These are phyloP conservation scores for Spisula subtruncata DNA, from an alignment of 2,888 invertebrate genomes.

Conservation along the genomic window DNA sequence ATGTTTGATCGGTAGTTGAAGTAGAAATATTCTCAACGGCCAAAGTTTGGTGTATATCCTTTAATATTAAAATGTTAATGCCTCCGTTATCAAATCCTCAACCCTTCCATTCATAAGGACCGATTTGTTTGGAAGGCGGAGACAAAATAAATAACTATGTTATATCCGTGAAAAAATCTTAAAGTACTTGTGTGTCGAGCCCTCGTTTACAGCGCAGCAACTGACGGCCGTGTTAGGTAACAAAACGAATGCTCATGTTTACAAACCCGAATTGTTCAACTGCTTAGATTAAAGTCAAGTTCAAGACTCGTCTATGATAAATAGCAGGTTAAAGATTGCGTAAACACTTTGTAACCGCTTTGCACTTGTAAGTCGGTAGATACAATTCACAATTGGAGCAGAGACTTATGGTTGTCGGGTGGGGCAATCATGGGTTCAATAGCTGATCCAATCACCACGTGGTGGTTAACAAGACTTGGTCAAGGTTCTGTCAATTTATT, in stretches of 20 bases:
- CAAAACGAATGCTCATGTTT: not conserved
- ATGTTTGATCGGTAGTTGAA: conserved; percentile 42
- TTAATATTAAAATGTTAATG: conserved; percentile 40
- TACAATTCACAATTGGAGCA: too few species aligned
- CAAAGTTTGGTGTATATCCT: conserved; percentile 52
- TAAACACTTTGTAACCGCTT: too few species aligned
- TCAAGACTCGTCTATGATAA: not conserved
- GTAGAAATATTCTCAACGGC: conserved; percentile 37
- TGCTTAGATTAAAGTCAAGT: not conserved
- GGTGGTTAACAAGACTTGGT: too few species aligned
- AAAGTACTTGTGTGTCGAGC: not conserved
- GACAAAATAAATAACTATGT: not conserved
- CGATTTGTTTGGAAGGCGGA: conserved; percentile 39
- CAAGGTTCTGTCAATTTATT: too few species aligned
- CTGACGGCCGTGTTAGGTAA: not conserved
- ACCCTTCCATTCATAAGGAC: conserved; percentile 42
- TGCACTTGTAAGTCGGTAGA: too few species aligned
- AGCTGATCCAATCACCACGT: too few species aligned
- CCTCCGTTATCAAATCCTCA: conserved; percentile 27
- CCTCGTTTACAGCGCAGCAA: not conserved
- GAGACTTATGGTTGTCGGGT: too few species aligned
- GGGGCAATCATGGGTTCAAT: too few species aligned
- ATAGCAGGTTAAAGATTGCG: too few species aligned
- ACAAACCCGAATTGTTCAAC: not conserved
- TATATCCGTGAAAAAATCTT: not conserved